phyloP scores from a whole-genome alignment of 2,113 vertebrate genomes.

The Eurypyga helias region DNA sequence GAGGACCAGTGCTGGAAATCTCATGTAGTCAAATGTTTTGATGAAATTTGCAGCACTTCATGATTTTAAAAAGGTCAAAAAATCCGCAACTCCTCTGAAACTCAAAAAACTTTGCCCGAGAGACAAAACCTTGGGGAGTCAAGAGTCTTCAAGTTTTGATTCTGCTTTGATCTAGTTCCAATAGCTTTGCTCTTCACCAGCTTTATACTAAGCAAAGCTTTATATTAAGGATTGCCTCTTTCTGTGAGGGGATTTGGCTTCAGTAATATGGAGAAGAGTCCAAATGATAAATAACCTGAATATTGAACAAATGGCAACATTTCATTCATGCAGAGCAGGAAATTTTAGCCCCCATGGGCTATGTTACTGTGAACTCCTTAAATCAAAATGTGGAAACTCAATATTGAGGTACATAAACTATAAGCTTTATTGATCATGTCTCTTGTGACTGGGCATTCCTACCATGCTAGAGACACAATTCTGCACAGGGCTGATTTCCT shows the following conservation, averaged over 20 bases:
- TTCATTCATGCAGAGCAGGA: constrained; percentile 22
- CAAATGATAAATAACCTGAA: constrained; percentile 41
- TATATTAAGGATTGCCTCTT: neutral
- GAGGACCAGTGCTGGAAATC: neutral
- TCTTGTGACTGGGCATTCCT: neutral
- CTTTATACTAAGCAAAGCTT: neutral
- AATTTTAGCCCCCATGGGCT: constrained; percentile 31
- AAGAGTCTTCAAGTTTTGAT: neutral
- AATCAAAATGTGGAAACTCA: constrained; percentile 54
- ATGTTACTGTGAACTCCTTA: constrained; percentile 45
- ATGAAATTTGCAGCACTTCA: neutral
- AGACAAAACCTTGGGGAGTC: neutral
- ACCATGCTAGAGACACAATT: neutral
- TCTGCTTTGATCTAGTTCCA: neutral
- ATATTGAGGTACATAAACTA: constrained; percentile 55
- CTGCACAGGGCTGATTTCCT: neutral
- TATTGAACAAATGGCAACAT: constrained; percentile 49
- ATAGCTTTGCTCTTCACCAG: neutral
- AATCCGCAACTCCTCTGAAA: neutral
- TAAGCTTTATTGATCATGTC: constrained; percentile 47
- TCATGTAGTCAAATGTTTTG: neutral
- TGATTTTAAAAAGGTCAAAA: neutral
- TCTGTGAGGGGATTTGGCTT: neutral
- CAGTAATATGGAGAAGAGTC: neutral
- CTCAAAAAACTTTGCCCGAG: neutral